Base-by-base conservation (phyloP, 2,113 vertebrate genomes). In the Chionis minor region DNA sequence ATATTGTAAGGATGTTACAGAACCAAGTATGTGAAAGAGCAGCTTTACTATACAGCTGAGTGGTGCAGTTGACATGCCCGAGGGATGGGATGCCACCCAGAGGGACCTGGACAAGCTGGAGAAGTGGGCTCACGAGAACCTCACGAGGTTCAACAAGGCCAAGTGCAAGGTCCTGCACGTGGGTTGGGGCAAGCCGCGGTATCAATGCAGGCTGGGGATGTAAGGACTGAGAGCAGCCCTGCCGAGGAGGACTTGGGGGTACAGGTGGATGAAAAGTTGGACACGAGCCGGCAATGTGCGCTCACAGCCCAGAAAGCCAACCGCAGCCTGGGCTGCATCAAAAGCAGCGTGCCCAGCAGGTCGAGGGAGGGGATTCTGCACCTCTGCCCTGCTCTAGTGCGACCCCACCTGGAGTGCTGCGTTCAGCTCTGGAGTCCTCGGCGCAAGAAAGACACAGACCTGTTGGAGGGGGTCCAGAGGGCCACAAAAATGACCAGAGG, bases 31-130 rank as follows among this genome's bases (percentile, higher is more conserved):
- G 7, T 33, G 73, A 74, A 85, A 71, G 33, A 67, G 38, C 14
- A 62, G 54, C 44, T 82, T 61, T 27, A 19, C 45, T 35, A 8
- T 40, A 35, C 11, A 55, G 30, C n/a, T 7, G 35, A 73, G 40
- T 12, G n/a, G 18, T 66, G 20, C 1, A 0, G 52, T 1, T 21
- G 27, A 86, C 52, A 30, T 1, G 0, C 33, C 74, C 5, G 9
- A 72, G 26, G 15, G 49, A 33, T 0, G 1, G 51, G 47, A 35
- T 47, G 12, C 56, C 56, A 40, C 49, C 11, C 24, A 16, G 63
- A 32, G 56, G 45, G 32, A 52, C 26, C 45, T 35, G 14, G 38
- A 33, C 22, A 33, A 71, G 51, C 58, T 79, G 0, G 1, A n/a
- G 26, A 51, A 56, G 21, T 8, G 8, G 16, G 21, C 26, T 21